Conservation (phyloP, 35 echinoderm and acorn worm genomes). For the Apostichopus japonicus region DNA sequence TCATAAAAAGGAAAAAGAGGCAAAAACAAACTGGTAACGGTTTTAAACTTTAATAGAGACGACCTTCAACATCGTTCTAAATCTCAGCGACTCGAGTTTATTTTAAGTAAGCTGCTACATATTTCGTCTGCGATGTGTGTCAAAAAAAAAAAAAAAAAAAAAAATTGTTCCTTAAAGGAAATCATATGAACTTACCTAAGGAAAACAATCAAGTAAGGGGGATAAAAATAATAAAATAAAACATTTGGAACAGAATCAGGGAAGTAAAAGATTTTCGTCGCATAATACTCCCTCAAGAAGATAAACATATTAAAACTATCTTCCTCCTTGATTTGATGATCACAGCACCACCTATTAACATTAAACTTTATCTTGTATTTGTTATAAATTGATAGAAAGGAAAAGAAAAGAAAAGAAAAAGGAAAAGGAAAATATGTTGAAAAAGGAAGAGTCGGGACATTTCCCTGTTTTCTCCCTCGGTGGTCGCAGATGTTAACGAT, state of each 20-base stretch:
- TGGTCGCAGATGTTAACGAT: too few species aligned
- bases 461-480: background rate
- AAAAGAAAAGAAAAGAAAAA: too few species aligned
- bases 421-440: too few species aligned
- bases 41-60: too few species aligned
- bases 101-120: too few species aligned
- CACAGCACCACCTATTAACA: background rate
- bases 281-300: conserved; percentile 2
- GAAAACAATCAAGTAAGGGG: background rate
- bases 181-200: background rate
- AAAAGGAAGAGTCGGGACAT: background rate
- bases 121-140: too few species aligned
- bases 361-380: background rate
- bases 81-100: too few species aligned
- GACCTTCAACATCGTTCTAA: too few species aligned
- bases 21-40: too few species aligned
- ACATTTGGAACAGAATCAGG: background rate
- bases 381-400: background rate
- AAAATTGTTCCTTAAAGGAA: background rate
- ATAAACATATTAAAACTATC: background rate
- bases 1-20: too few species aligned
- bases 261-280: background rate
- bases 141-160: too few species aligned
- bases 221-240: background rate
- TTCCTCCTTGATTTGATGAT: background rate